phyloP scores from a whole-genome alignment of 1,140 invertebrate species.

The Proctacanthus coquilletti region DNA sequence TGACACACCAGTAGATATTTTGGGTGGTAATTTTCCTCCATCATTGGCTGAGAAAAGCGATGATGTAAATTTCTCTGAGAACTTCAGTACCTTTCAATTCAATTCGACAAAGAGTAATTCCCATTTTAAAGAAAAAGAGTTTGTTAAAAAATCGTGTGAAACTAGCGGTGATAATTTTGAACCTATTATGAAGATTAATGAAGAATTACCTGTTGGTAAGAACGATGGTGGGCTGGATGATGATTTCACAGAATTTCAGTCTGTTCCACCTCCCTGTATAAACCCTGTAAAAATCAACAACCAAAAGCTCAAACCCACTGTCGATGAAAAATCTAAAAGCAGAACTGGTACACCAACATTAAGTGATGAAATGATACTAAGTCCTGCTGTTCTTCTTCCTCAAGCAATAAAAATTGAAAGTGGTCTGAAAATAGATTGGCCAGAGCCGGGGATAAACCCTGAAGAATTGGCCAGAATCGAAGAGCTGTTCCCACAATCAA shows the following conservation, averaged over 20 bases:
- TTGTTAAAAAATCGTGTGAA: too few relatives aligned
- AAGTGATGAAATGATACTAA: conserved; percentile 20
- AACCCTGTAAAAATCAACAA: neutral
- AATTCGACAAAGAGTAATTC: too few relatives aligned
- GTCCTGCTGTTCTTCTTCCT: conserved; percentile 23
- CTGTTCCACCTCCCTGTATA: conserved; percentile 12
- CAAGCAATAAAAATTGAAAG: conserved; percentile 18
- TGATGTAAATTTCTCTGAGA: too few relatives aligned
- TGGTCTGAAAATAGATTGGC: conserved; percentile 40
- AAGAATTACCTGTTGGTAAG: too few relatives aligned
- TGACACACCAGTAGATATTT: too few relatives aligned
- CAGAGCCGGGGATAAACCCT: conserved; percentile 44
- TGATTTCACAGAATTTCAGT: conserved; percentile 28
- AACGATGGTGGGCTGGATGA: conserved; percentile 11
- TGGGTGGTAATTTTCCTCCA: too few relatives aligned
- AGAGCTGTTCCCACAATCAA: conserved; percentile 17
- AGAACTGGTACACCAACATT: neutral
- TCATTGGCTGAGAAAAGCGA: too few relatives aligned
- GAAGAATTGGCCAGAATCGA: conserved; percentile 42
- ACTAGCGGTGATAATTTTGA: too few relatives aligned
- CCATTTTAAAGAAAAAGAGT: too few relatives aligned
- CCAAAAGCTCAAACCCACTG: conserved; percentile 13
- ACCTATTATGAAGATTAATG: too few relatives aligned
- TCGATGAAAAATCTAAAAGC: conserved; percentile 4
- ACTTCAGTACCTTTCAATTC: too few relatives aligned